Percentiles rank a stretch among this genome's conserved stretches.
phyloP scores from a whole-genome alignment of 2,888 invertebrate genomes.

The Drosophila silvestris region DNA sequence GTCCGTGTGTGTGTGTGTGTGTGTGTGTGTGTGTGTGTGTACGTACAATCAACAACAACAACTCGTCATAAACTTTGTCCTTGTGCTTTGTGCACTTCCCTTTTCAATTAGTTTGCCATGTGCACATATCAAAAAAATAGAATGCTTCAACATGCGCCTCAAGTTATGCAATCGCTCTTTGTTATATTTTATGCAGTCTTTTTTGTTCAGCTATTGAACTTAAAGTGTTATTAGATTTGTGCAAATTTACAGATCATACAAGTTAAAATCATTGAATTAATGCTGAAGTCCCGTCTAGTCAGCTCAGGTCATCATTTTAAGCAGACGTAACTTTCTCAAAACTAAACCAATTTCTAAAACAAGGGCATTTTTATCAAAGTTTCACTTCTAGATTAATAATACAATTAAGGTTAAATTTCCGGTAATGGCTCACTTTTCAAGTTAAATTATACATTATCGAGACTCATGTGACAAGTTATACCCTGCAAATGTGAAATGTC shows the following conservation, averaged over 20 bases:
- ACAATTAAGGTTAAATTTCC: background rate
- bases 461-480: background rate
- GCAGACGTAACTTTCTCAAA: background rate
- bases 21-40: slow-evolving; percentile 37
- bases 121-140: slow-evolving; percentile 43
- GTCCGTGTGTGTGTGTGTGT: slow-evolving; percentile 18
- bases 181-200: slow-evolving; percentile 3
- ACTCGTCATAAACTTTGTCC: slow-evolving; percentile 73
- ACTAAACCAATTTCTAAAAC: background rate
- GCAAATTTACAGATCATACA: background rate
- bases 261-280: background rate
- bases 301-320: background rate
- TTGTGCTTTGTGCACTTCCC: slow-evolving; percentile 54
- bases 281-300: background rate
- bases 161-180: slow-evolving; percentile 50
- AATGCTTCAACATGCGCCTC: slow-evolving; percentile 44
- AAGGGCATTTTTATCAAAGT: background rate
- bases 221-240: slow-evolving; percentile 19
- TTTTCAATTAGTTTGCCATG: slow-evolving; percentile 72
- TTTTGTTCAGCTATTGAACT: slow-evolving; percentile 33
- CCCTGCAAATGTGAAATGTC: background rate
- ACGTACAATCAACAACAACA: slow-evolving; percentile 40
- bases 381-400: background rate
- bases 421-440: background rate
- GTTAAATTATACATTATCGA: background rate